These are phyloP conservation scores for Actinemys pallida DNA, from an alignment of 2,113 vertebrate genomes.

Conservation along the genomic window DNA sequence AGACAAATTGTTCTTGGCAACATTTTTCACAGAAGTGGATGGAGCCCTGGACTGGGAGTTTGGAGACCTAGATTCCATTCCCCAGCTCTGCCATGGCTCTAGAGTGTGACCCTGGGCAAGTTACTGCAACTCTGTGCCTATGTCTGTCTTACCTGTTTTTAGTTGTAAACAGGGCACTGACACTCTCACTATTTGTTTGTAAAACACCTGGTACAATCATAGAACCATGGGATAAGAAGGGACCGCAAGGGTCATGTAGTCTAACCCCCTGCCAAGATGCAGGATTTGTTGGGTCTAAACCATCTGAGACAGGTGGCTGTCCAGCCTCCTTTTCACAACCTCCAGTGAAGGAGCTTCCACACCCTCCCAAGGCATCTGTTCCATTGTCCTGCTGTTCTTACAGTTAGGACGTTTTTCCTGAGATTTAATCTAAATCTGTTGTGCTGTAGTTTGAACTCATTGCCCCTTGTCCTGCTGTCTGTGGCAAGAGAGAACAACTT, in stretches of 20 bases:
- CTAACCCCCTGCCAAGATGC: neutral
- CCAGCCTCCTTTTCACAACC: neutral
- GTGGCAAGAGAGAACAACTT: neutral
- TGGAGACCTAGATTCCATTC: rapidly evolving
- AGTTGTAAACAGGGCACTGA: neutral
- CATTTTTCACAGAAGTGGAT: neutral
- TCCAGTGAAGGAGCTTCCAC: neutral
- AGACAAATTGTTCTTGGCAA: neutral
- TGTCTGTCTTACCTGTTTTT: neutral
- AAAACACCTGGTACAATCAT: neutral
- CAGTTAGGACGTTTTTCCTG: neutral
- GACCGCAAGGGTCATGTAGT: neutral
- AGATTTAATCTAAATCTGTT: neutral
- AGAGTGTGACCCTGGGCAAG: neutral
- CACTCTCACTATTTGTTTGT: neutral
- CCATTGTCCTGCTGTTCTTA: neutral
- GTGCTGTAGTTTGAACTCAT: neutral
- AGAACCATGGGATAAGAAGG: neutral
- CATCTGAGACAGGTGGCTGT: neutral
- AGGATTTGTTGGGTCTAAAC: neutral
- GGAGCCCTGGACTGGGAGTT: neutral
- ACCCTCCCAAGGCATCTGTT: neutral
- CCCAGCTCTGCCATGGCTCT: neutral
- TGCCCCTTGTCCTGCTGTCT: too few relatives aligned
- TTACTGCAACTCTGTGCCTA: neutral